Percentiles rank a stretch among this genome's conserved stretches.
These are phyloP conservation scores for Pygmarrhopalites habei DNA, from an alignment of 1,140 invertebrate species.

Conservation along the genomic window DNA sequence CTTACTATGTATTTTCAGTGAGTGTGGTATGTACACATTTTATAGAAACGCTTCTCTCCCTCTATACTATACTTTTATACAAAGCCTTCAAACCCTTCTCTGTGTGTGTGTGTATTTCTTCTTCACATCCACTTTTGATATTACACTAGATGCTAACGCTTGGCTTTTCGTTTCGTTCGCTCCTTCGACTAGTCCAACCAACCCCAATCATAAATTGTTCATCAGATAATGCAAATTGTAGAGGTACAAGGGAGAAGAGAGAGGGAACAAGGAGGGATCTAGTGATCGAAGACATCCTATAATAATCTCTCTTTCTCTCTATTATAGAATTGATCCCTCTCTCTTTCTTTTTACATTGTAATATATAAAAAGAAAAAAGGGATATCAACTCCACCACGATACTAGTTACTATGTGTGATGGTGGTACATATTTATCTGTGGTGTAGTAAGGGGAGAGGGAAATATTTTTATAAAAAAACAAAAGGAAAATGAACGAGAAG, in stretches of 20 bases:
- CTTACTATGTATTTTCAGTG: neutral
- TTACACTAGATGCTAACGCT: neutral
- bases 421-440: neutral
- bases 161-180: neutral
- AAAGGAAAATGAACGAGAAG: conserved; percentile 12
- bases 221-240: conserved; percentile 27
- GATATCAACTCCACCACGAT: too few species aligned
- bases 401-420: too few species aligned
- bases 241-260: neutral
- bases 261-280: neutral
- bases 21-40: neutral
- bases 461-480: too few species aligned
- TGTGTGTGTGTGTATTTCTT: neutral
- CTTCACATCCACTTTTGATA: neutral
- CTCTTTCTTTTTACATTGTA: too few species aligned
- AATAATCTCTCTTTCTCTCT: neutral
- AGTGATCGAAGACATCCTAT: conserved; percentile 4
- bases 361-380: too few species aligned
- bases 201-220: conserved; percentile 28
- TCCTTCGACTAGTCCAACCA: neutral
- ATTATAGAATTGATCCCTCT: neutral
- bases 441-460: conserved; percentile 8
- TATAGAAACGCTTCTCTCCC: neutral
- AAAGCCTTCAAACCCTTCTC: neutral
- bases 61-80: neutral